Evolutionary conservation across 2,888 invertebrate genomes (phyloP), one percentile per base, ranked within the genome.

Genomic region (Oeneis ivallda): DNA sequence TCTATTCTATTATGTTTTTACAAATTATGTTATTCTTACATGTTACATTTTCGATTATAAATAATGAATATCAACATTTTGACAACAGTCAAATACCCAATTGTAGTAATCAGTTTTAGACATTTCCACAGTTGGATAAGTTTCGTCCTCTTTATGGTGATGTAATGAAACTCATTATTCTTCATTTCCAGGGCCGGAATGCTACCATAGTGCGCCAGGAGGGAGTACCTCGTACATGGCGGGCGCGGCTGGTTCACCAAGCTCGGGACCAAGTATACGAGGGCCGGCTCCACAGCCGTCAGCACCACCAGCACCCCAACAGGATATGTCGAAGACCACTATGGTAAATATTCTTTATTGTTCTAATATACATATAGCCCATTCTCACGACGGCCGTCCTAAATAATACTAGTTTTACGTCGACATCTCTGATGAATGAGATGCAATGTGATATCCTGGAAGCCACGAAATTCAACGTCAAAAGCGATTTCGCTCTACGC

Each of bases 241-340:
- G 45, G 84, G 86, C 69, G 79, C 83, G 52, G 84, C 85, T 65
- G 85, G 83, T 66, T 80, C 84, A 17, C 87, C 84, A 78, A 70
- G 79, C 56, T 71, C 88, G 54, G 81, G 83, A 57, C 89, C 82
- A 75, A 75, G 81, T 62, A 79, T 89, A 72, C 80, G 91, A 71
- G 86, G 81, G 13, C 77, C 83, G 41, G 70, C 88, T 58, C 83
- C 87, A 41, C 87, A 87, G 75, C 88, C 87, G 13, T 82, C 89
- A 52, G 88, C 88, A 70, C 87, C 89, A 67, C 84, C 87, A 70
- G 82, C 88, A 72, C 87, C 87, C 54, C 89, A 84, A 67, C 90
- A 84, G 71, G 91, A 91, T 73, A 80, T 91, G 79, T 83, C 88
- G 9, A 90, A 90, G 75, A 84, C 82, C 52, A 80, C 83, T 53